A percentile compares a stretch with the other conserved stretches of the same genome.
phyloP scores from a whole-genome alignment of 2,113 vertebrate species.

The Monopterus albus region DNA sequence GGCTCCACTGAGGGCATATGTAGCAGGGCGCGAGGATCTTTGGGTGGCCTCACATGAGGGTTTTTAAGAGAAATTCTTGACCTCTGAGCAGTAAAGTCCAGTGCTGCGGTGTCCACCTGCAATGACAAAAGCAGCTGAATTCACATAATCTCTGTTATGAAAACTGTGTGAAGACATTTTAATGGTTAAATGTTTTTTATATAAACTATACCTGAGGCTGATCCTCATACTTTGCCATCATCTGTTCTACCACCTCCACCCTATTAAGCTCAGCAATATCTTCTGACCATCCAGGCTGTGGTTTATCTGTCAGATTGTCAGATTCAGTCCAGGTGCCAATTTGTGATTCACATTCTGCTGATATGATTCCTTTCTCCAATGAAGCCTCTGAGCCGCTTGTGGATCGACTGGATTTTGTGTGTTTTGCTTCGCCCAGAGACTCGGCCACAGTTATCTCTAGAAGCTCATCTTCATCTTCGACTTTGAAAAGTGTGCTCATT shows the following conservation, averaged over 20 bases:
- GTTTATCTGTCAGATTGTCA: background rate
- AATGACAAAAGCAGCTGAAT: conserved; percentile 5
- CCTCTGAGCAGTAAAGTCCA: conserved; percentile 79
- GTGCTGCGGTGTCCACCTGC: conserved; percentile 39
- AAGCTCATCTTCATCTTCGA: background rate
- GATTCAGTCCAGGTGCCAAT: background rate
- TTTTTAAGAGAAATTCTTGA: conserved; percentile 80
- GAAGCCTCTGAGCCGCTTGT: conserved; percentile 7
- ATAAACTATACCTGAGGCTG: conserved; percentile 51
- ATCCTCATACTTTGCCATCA: background rate
- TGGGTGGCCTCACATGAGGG: conserved; percentile 73
- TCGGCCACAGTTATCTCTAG: background rate
- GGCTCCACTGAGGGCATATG: conserved; percentile 73
- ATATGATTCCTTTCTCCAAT: background rate
- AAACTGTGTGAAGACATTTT: background rate
- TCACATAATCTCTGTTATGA: background rate
- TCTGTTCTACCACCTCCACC: conserved; percentile 8
- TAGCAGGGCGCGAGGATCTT: conserved; percentile 76
- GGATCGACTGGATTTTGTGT: background rate
- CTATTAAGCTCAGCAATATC: background rate
- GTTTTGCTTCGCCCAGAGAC: conserved; percentile 11
- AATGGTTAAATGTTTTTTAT: background rate
- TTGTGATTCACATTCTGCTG: conserved; percentile 1
- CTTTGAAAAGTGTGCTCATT: background rate
- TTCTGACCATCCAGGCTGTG: background rate